A percentile compares a stretch with the other conserved stretches of the same genome.
phyloP scores from a whole-genome alignment of 2,113 vertebrate species.

The Nesoenas mayeri region DNA sequence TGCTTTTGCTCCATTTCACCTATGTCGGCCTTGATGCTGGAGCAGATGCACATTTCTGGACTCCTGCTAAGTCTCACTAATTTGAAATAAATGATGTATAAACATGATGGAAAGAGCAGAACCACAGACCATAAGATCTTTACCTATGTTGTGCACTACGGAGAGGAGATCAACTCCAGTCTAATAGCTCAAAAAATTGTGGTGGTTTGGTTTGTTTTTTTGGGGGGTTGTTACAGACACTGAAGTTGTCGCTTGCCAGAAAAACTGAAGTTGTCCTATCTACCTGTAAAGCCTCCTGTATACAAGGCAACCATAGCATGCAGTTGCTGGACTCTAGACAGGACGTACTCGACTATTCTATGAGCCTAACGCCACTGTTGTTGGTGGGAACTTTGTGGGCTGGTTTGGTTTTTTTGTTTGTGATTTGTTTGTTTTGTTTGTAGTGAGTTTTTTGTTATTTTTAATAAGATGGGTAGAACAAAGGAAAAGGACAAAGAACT shows the following conservation, averaged over 20 bases:
- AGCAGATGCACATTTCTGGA: conserved; percentile 3
- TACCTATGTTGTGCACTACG: neutral
- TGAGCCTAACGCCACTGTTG: neutral
- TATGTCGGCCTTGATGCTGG: neutral
- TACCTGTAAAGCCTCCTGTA: neutral
- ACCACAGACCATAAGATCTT: neutral
- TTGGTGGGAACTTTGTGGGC: rapidly evolving
- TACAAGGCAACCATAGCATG: neutral
- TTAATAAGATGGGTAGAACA: neutral
- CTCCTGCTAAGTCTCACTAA: neutral
- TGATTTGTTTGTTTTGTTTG: no score
- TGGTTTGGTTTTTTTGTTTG: neutral
- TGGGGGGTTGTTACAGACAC: neutral
- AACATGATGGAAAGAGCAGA: neutral
- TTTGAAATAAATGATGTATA: conserved; percentile 13
- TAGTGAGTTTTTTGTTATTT: neutral
- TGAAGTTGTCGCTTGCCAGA: neutral
- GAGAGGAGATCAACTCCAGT: neutral
- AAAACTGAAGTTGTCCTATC: neutral
- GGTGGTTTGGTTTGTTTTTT: neutral
- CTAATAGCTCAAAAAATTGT: neutral
- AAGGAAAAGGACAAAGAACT: neutral
- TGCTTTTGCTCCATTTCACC: neutral
- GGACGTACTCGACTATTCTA: neutral
- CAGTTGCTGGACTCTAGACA: neutral